A percentile compares a stretch with the other conserved stretches of the same genome.
Evolutionary conservation across 2,797 vertebrate genomes (phyloP).

Genomic region (Lithobates sylvaticus): DNA sequence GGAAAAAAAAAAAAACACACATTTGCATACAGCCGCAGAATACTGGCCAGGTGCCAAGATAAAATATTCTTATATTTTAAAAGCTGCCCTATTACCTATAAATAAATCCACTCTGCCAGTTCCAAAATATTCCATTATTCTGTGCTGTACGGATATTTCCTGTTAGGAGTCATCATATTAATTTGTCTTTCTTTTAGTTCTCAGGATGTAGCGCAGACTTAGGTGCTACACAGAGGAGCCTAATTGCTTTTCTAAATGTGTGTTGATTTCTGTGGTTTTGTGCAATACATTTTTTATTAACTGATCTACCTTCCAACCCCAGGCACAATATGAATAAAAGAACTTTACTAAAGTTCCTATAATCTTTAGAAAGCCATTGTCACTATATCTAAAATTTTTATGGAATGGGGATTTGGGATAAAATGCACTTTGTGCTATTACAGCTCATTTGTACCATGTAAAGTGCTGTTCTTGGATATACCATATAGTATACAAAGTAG

Average conservation of each 20-base stretch:
- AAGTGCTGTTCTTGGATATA: too few species aligned
- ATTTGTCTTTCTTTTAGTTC: slow-evolving; percentile 30
- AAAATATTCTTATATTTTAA: slow-evolving; percentile 4
- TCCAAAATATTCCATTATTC: slow-evolving; percentile 15
- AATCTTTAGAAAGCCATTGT: neutral
- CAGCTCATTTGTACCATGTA: too few species aligned
- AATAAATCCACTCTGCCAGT: slow-evolving; percentile 11
- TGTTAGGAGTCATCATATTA: slow-evolving; percentile 4
- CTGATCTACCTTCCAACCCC: neutral
- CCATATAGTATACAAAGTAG: too few species aligned
- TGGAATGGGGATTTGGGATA: neutral
- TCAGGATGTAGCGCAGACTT: slow-evolving; percentile 30
- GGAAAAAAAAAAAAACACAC: neutral
- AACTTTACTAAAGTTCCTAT: neutral
- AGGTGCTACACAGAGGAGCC: slow-evolving; percentile 33
- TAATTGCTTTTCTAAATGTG: slow-evolving; percentile 55
- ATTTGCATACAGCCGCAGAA: neutral
- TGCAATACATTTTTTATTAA: slow-evolving; percentile 28
- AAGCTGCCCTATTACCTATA: neutral
- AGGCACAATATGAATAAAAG: neutral
- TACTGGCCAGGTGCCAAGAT: neutral
- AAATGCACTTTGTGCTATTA: too few species aligned
- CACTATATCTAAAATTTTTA: neutral
- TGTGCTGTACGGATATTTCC: slow-evolving; percentile 3
- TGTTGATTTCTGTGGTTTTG: slow-evolving; percentile 29